Evolutionary conservation across 2,888 invertebrate species (phyloP).

Genomic region (Ceramica pisi): DNA sequence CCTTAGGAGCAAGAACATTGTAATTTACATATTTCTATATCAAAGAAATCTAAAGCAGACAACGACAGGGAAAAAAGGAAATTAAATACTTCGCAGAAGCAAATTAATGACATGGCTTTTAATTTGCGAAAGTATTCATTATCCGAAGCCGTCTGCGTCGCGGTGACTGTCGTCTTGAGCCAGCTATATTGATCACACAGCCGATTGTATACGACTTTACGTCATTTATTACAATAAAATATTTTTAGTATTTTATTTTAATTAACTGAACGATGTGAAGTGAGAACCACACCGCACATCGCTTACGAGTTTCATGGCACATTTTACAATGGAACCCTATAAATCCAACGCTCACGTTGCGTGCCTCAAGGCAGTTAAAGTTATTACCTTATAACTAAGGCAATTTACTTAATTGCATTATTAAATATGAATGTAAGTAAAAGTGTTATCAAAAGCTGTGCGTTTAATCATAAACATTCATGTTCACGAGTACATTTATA

Average conservation of each 20-base stretch:
- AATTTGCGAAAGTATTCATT: conserved; percentile 62
- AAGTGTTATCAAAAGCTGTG: conserved; percentile 46
- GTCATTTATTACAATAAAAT: conserved; percentile 24
- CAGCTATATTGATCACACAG: conserved; percentile 38
- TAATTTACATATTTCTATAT: conserved; percentile 11
- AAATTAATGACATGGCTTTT: conserved; percentile 62
- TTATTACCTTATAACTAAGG: conserved; percentile 57
- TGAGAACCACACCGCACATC: neutral
- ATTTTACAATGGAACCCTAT: conserved; percentile 27
- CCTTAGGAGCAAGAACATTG: neutral
- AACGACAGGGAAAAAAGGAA: conserved; percentile 26
- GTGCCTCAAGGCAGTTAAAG: conserved; percentile 58
- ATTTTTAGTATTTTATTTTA: conserved; percentile 32
- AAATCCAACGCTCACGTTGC: conserved; percentile 53
- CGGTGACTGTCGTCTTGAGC: conserved; percentile 23
- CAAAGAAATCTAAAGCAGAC: conserved; percentile 18
- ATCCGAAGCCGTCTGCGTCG: conserved; percentile 36
- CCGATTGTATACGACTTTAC: conserved; percentile 30
- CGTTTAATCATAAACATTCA: conserved; percentile 41
- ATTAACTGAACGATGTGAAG: conserved; percentile 14
- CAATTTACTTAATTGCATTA: conserved; percentile 61
- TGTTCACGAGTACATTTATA: conserved; percentile 29
- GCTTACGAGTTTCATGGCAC: conserved; percentile 10
- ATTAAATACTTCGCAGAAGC: conserved; percentile 45
- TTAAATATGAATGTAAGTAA: conserved; percentile 53